Evolutionary conservation across 2,113 vertebrate genomes (phyloP).

Genomic region (Anarrhichthys ocellatus): DNA sequence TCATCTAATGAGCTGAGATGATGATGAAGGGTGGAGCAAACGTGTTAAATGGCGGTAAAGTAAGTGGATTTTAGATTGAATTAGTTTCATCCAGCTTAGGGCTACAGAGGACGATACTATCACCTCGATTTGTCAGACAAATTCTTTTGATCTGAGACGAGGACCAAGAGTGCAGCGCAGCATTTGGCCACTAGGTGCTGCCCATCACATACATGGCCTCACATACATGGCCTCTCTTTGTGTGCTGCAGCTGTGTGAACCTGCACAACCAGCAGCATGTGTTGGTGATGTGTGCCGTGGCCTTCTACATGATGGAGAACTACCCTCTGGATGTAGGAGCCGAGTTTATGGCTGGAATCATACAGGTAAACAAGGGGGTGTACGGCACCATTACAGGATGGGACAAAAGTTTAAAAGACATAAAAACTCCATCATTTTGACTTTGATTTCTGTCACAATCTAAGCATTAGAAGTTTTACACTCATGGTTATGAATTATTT

Average conservation of each 20-base stretch:
- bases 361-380: conserved; percentile 86
- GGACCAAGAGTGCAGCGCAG: not conserved
- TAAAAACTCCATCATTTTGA: not conserved
- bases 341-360: conserved; percentile 94
- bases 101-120: not conserved
- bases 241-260: conserved; percentile 89
- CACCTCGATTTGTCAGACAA: not conserved
- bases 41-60: conserved; percentile 7
- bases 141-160: not conserved
- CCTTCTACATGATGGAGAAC: conserved; percentile 99
- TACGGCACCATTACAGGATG: too few species aligned
- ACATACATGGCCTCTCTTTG: conserved; percentile 19
- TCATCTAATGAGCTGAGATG: conserved; percentile 34
- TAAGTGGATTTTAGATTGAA: conserved; percentile 21
- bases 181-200: conserved; percentile 43
- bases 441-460: not conserved
- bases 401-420: not conserved
- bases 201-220: conserved; percentile 9
- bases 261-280: conserved; percentile 97
- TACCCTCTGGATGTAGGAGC: conserved; percentile 96
- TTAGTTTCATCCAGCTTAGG: conserved; percentile 27
- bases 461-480: not conserved
- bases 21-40: conserved; percentile 5
- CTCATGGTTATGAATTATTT: not conserved
- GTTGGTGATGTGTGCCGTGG: conserved; percentile 96